phyloP scores from a whole-genome alignment of 2,888 invertebrate species.

The Stenoptilia bipunctidactyla region DNA sequence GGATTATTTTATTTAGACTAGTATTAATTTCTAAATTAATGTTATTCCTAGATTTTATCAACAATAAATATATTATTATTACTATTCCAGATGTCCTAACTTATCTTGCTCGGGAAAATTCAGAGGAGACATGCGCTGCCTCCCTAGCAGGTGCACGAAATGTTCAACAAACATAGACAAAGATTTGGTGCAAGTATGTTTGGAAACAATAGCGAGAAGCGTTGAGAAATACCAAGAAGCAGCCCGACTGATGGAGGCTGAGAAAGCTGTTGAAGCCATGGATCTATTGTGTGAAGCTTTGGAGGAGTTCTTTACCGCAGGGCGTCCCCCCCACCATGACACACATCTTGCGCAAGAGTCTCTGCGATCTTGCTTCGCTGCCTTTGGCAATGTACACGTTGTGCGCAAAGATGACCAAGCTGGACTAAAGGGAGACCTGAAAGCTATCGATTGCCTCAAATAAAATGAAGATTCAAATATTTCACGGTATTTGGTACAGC shows the following conservation, averaged over 20 bases:
- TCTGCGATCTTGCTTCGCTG: slow-evolving; percentile 74
- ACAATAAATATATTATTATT: background rate
- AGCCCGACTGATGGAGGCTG: slow-evolving; percentile 61
- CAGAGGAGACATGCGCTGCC: slow-evolving; percentile 24
- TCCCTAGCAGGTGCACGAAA: slow-evolving; percentile 33
- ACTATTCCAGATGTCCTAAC: slow-evolving; percentile 39
- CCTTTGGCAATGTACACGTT: slow-evolving; percentile 59
- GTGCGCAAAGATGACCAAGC: slow-evolving; percentile 12
- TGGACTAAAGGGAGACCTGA: too few relatives aligned
- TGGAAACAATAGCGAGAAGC: slow-evolving; percentile 35
- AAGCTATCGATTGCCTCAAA: too few relatives aligned
- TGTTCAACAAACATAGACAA: slow-evolving; percentile 34
- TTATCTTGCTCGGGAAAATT: slow-evolving; percentile 36
- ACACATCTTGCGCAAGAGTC: slow-evolving; percentile 80
- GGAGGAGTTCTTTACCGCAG: slow-evolving; percentile 73
- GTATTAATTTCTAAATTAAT: too few relatives aligned
- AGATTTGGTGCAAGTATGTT: slow-evolving; percentile 30
- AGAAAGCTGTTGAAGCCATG: slow-evolving; percentile 67
- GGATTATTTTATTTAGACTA: too few relatives aligned
- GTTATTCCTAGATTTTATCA: too few relatives aligned
- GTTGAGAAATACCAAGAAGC: slow-evolving; percentile 42
- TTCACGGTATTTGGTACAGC: too few relatives aligned
- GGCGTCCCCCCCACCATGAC: slow-evolving; percentile 75
- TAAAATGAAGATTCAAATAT: too few relatives aligned
- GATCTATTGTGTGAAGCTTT: slow-evolving; percentile 67